Evolutionary conservation across 1,140 invertebrate species (phyloP).

Genomic region (Lanistes nyassanus): DNA sequence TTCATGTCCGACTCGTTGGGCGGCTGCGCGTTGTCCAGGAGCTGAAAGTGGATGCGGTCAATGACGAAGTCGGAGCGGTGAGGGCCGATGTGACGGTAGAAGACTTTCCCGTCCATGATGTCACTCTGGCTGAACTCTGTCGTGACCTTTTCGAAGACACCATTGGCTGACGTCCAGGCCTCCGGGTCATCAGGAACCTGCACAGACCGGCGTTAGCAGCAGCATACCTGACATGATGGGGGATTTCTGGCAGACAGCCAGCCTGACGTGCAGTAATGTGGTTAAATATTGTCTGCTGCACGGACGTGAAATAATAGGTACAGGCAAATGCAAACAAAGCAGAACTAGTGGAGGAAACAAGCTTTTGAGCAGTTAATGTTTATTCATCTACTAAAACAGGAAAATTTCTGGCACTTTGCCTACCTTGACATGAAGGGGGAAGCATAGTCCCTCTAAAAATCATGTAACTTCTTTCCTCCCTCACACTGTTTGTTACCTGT

Average conservation of each 20-base stretch:
- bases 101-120: slow-evolving; percentile 64
- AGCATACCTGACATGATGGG: too few species aligned
- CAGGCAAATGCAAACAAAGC: not conserved
- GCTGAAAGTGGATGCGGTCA: slow-evolving; percentile 59
- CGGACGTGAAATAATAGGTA: not conserved
- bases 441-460: too few species aligned
- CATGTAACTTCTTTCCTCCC: too few species aligned
- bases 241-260: too few species aligned
- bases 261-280: too few species aligned
- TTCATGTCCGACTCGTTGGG: slow-evolving; percentile 64
- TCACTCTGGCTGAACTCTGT: slow-evolving; percentile 65
- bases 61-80: slow-evolving; percentile 50
- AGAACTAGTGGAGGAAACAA: not conserved
- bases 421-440: too few species aligned
- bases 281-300: too few species aligned
- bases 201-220: too few species aligned
- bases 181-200: slow-evolving; percentile 50
- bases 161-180: slow-evolving; percentile 59
- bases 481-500: too few species aligned
- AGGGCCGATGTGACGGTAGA: slow-evolving; percentile 63
- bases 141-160: slow-evolving; percentile 60
- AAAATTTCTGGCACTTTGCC: too few species aligned
- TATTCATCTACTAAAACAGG: not conserved
- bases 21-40: slow-evolving; percentile 59
- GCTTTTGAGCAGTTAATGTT: not conserved